These are phyloP conservation scores for Mastomys natalensis DNA, from an alignment of 2,113 vertebrate genomes.

Conservation along the genomic window DNA sequence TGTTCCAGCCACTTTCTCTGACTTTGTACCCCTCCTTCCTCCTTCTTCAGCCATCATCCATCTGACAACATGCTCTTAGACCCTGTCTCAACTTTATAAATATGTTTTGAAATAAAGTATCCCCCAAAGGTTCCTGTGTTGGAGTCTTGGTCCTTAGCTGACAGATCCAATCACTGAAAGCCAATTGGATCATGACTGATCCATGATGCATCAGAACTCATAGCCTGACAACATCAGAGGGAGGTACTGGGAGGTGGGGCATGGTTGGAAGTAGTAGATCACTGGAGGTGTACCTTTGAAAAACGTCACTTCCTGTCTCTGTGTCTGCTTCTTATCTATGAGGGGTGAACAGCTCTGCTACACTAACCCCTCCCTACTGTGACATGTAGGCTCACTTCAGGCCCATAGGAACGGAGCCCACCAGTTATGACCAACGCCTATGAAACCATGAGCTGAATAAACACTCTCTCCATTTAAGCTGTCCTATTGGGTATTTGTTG, in stretches of 20 bases:
- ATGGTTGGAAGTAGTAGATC: background rate
- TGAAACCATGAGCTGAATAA: background rate
- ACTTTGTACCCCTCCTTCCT: too few relatives aligned
- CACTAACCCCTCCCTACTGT: background rate
- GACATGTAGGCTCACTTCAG: background rate
- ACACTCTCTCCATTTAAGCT: background rate
- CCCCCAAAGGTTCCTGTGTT: background rate
- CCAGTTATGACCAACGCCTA: background rate
- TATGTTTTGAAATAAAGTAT: too few relatives aligned
- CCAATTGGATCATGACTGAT: background rate
- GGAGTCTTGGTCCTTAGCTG: background rate
- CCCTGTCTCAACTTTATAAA: background rate
- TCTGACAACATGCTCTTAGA: rapidly evolving
- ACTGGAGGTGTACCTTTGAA: background rate
- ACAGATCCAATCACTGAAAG: background rate
- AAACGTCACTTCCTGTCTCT: background rate
- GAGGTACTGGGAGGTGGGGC: background rate
- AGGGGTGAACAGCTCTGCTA: background rate
- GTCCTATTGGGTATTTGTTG: background rate
- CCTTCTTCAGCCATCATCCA: background rate
- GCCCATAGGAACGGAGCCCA: background rate
- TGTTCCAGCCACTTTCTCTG: background rate
- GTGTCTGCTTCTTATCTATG: background rate
- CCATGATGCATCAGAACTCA: too few relatives aligned
- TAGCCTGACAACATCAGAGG: background rate